Percentiles rank a stretch among this genome's conserved stretches.
phyloP scores from a whole-genome alignment of 1,140 invertebrate species.

The Drosophila tani region DNA sequence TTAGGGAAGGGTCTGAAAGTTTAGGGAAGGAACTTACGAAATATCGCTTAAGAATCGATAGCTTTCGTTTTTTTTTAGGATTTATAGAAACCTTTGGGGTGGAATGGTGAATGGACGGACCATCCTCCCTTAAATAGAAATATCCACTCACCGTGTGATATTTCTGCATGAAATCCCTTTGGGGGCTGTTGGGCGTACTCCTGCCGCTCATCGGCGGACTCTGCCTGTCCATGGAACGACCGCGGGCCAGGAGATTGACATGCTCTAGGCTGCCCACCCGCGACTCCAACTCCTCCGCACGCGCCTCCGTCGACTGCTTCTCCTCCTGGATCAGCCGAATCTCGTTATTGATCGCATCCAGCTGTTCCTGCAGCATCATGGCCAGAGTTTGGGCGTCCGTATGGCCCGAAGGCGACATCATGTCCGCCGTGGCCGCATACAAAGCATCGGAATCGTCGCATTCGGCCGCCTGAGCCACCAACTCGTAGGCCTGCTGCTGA shows the following conservation, averaged over 20 bases:
- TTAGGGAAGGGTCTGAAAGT: too few species aligned
- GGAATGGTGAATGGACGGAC: too few species aligned
- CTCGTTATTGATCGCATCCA: conserved; percentile 99
- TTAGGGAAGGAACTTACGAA: too few species aligned
- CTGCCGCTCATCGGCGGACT: conserved; percentile 93
- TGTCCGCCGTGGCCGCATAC: conserved; percentile 90
- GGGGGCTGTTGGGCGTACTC: conserved; percentile 84
- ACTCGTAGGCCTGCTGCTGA: conserved; percentile 96
- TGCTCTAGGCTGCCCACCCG: conserved; percentile 97
- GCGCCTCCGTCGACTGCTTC: conserved; percentile 98
- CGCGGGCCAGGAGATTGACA: conserved; percentile 93
- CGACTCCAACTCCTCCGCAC: conserved; percentile 98
- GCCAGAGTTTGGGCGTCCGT: conserved; percentile 99
- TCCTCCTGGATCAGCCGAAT: conserved; percentile 99
- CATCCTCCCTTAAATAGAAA: too few species aligned
- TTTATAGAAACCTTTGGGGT: too few species aligned
- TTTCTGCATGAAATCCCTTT: conserved; percentile 86
- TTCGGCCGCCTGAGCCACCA: conserved; percentile 96
- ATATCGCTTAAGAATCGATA: too few species aligned
- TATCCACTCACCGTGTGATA: conserved; percentile 86
- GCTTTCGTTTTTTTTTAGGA: too few species aligned
- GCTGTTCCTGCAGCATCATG: conserved; percentile 99
- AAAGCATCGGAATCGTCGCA: conserved; percentile 92
- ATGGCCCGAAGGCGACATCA: conserved; percentile 91
- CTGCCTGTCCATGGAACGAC: conserved; percentile 90